Base-by-base conservation (phyloP, 2,113 vertebrate species). In the Gymnorhina tibicen region DNA sequence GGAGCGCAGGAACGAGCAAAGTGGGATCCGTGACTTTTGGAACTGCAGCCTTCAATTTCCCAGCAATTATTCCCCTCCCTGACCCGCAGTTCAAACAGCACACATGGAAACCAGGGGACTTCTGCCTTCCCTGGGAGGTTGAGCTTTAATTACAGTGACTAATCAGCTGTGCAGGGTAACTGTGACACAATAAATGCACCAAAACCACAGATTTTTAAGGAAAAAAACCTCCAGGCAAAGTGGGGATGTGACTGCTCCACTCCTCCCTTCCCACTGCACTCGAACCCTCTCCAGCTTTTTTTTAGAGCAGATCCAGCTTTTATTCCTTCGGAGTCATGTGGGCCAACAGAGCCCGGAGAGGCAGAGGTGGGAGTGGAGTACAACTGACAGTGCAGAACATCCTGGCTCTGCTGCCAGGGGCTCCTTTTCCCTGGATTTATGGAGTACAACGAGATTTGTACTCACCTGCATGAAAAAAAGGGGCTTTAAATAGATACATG, bases 1-100 rank as follows among this genome's bases (percentile, higher is more conserved):
- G 27, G 30, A 28, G n/a, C 2, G n/a, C 13, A 39, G 22, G 33
- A 30, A 13, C 1, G 7, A 18, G 28, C 52, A 3, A 2, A 63
- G 10, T 0, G 16, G n/a, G 46, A 63, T 32, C 16, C 0, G 3
- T 17, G 80, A 21, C 21, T 41, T 5, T 5, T 1, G 16, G 28
- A 85, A 49, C 16, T 4, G 23, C 63, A 63, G 35, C 13, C 93
- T 64, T 52, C 87, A n/a, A 64, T 85, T 21, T 28, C 8, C 32
- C 94, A 83, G 82, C 53, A 24, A 74, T 66, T 18, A 27, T 18
- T 42, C 62, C 90, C 89, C 90, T 70, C 52, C 85, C 73, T 63
- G 91, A 26, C 42, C 91, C 4, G 2, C 1, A 2, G 76, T 4
- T 86, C 76, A 37, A 64, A 9, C 50, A n/a, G 0, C 80, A 39